Evolutionary conservation across 2,797 vertebrate species (phyloP), one percentile per base, ranked within the genome.

Genomic region (Chromobotia macracanthus): DNA sequence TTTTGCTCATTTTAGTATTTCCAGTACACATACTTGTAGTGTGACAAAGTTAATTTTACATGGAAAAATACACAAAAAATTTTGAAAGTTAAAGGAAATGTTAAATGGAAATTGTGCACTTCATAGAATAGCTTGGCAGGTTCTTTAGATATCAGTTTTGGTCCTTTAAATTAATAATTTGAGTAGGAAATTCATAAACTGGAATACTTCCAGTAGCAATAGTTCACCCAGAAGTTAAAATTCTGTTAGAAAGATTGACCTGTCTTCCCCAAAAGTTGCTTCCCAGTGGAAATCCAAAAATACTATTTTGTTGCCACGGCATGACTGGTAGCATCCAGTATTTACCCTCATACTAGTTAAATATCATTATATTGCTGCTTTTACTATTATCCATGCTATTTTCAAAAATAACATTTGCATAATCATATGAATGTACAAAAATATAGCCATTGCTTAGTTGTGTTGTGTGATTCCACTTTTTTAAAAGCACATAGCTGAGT

Each of bases 381-480:
- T 85, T 80, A 60, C 81, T 70, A 67, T 67, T 70, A 73, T 69
- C 79, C 80, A 65, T 76, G 13, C 73, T 69, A 53, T 76, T 25
- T 50, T 81, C 77, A 84, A 83, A 68, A 60, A 81, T 82, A 83
- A 83, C 72, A 78, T 85, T 85, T 86, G 85, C 86, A 89, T 88
- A 61, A 82, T 84, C 79, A 72, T 86, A 66, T 85, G 86, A 91
- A 89, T 88, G 87, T 91, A 78, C 81, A 80, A 81, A 75, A 18
- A 56, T 56, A 65, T 85, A 73, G 80, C n/a, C 58, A 60, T 80
- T 48, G 75, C 83, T 84, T 68, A 44, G 78, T 65, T 72, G 67
- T 80, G 18, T 73, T 81, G 75, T 51, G 0, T 25, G 78, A 66
- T 58, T 77, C 80, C 25, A 18, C 41, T 63, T 79, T 65, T 23